Evolutionary conservation across 1,140 invertebrate species (phyloP).

Genomic region (Bombus impatiens): DNA sequence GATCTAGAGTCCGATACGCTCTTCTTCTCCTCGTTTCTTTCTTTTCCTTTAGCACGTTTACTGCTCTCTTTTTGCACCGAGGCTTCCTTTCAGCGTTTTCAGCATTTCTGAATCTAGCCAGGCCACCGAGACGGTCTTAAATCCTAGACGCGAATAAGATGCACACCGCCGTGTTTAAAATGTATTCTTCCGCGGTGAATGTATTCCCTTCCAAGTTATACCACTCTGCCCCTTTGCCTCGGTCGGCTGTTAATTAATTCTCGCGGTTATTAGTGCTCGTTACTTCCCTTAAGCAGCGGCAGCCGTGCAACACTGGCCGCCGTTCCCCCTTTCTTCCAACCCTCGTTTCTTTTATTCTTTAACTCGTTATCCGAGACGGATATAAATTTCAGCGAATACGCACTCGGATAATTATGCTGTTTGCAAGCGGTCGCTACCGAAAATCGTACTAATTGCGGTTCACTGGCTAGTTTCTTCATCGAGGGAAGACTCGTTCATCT

Average conservation of each 20-base stretch:
- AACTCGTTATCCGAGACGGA: conserved; percentile 44
- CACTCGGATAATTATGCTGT: conserved; percentile 18
- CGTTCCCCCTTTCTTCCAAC: conserved; percentile 9
- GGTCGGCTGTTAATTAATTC: conserved; percentile 45
- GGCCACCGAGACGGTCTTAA: conserved; percentile 39
- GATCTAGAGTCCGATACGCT: conserved; percentile 34
- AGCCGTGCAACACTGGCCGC: not conserved
- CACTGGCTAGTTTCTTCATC: not conserved
- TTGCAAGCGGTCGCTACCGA: not conserved
- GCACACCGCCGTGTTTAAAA: conserved; percentile 23
- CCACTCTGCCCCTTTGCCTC: not conserved
- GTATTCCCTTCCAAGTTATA: not conserved
- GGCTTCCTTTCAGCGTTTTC: conserved; percentile 8
- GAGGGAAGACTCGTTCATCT: too few species aligned
- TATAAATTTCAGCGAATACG: conserved; percentile 9
- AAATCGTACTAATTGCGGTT: not conserved
- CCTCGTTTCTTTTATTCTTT: conserved; percentile 23
- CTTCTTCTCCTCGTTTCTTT: not conserved
- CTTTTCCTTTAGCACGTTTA: not conserved
- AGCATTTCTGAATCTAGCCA: conserved; percentile 5
- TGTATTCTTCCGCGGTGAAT: conserved; percentile 6
- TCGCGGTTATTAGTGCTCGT: conserved; percentile 46
- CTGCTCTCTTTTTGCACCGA: not conserved
- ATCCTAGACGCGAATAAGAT: conserved; percentile 47
- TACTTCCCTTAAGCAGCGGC: conserved; percentile 22